Percentiles rank a stretch among this genome's conserved stretches.
Conservation (phyloP, 2,113 vertebrate species). For the Lasiurus cinereus region DNA sequence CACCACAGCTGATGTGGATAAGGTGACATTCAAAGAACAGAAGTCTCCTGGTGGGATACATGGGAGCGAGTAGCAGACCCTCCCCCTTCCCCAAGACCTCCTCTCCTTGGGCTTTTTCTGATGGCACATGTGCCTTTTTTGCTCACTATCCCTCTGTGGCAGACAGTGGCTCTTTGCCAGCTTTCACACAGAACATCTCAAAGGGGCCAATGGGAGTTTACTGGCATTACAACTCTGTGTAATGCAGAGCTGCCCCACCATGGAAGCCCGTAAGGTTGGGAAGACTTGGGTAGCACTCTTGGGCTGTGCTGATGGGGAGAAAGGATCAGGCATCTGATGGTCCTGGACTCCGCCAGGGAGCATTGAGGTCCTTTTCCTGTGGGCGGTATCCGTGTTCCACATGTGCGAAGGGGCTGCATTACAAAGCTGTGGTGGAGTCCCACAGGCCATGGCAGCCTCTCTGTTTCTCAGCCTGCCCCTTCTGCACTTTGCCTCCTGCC, state of each 20-base stretch:
- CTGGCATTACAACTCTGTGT: not conserved
- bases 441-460: too few relatives aligned
- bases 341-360: not conserved
- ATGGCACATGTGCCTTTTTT: not conserved
- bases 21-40: not conserved
- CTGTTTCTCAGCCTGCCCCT: not conserved
- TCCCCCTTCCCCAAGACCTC: fast-evolving
- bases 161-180: not conserved
- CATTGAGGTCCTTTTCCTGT: not conserved
- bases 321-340: not conserved
- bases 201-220: not conserved
- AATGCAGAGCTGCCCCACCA: not conserved
- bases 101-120: not conserved
- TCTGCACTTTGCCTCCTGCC: not conserved
- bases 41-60: not conserved
- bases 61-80: too few relatives aligned
- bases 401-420: fast-evolving
- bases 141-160: fast-evolving
- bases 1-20: not conserved
- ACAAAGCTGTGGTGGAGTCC: not conserved
- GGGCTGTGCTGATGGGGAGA: not conserved
- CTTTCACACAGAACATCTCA: not conserved
- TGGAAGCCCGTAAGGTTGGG: fast-evolving
- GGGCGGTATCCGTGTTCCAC: fast-evolving
- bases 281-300: not conserved